Base-by-base conservation (phyloP, 2,888 invertebrate species). In the Oxyteleia sp. region DNA sequence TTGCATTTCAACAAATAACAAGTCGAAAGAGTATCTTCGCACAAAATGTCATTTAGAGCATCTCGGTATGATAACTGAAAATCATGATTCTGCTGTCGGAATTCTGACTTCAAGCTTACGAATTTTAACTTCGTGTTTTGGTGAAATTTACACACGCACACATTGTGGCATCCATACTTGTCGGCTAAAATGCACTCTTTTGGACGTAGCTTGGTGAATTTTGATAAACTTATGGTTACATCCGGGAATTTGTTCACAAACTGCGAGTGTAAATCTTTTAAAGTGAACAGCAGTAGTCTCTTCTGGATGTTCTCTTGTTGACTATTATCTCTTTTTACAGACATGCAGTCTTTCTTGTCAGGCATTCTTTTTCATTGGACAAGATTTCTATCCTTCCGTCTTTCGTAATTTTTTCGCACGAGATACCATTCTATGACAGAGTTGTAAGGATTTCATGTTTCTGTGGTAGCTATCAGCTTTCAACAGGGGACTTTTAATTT, bases 91-190 rank as follows among this genome's bases (percentile, higher is more conserved):
- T 63, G 71, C 51, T 41, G 51, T n/a, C 13, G 10, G 41, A 75
- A 47, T 64, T 29, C 45, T 47, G 23, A 41, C 15, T 18, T 68
- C 32, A 81, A 32, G 10, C 53, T 38, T 61, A 26, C 32, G 20
- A 71, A 47, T 45, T 72, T 72, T n/a, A 81, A 71, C 16, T 43
- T 66, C 8, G 29, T 38, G 59, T 66, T 80, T 43, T 66, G 55
- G n/a, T 66, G 72, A 11, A 64, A 26, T 26, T 72, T 35, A 18
- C 20, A 13, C 43, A 43, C 20, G 68, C 29, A 35, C 32, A 45
- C 63, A 16, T 63, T 64, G 15, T 66, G 57, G 10, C 41, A 41
- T 32, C 26, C 26, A 26, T 26, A 5, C 26, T 26, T 26, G 2
- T 64, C 49, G 23, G 35, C 57, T 43, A 47, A 29, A 10, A 49